A percentile compares a stretch with the other conserved stretches of the same genome.
phyloP scores from a whole-genome alignment of 2,888 invertebrate genomes.

The Leucophenga montana region DNA sequence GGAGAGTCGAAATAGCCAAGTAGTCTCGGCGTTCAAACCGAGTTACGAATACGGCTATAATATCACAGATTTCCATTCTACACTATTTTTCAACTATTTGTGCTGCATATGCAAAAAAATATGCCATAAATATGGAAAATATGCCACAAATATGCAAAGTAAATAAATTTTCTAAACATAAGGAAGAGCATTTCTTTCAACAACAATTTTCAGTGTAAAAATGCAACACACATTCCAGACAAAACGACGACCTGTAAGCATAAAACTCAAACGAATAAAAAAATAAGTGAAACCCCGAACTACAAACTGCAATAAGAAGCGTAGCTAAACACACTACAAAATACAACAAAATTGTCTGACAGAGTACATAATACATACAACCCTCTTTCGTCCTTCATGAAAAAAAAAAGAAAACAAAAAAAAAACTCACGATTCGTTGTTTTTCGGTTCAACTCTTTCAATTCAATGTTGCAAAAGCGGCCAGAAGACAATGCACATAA shows the following conservation, averaged over 20 bases:
- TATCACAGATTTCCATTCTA: no score
- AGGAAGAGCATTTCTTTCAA: conserved; percentile 24
- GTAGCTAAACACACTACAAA: background rate
- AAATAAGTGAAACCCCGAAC: conserved; percentile 42
- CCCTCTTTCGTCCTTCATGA: background rate
- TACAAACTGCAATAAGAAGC: conserved; percentile 41
- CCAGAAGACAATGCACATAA: no score
- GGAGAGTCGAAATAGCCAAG: no score
- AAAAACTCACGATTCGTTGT: conserved; percentile 1
- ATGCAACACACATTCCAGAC: conserved; percentile 30
- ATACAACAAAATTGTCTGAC: conserved; percentile 10
- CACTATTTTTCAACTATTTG: no score
- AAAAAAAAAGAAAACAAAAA: background rate
- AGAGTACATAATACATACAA: background rate
- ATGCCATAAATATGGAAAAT: no score
- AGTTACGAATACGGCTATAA: no score
- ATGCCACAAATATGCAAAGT: no score
- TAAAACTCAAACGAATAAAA: conserved; percentile 33
- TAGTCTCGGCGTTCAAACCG: no score
- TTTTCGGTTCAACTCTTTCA: no score
- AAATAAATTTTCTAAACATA: no score
- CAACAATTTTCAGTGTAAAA: conserved; percentile 1
- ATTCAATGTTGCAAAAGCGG: no score
- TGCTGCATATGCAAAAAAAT: no score
- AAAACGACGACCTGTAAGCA: conserved; percentile 38